Percentiles rank a stretch among this genome's conserved stretches.
Conservation (phyloP, 2,888 invertebrate species). For the Nemurella pictetii region DNA sequence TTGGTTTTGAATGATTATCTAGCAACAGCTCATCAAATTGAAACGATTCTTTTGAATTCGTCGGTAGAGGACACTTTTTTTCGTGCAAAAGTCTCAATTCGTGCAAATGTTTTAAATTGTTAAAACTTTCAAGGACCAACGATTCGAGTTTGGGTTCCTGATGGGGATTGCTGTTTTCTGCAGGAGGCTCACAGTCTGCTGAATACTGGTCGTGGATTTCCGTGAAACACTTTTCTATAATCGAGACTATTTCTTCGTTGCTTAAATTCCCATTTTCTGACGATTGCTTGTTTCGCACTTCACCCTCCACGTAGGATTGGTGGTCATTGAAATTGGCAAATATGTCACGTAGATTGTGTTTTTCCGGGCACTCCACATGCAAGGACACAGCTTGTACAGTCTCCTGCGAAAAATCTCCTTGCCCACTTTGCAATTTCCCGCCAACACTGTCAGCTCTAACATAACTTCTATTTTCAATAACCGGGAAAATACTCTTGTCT, state of each 20-base stretch:
- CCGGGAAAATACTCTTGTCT: neutral
- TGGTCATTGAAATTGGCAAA: neutral
- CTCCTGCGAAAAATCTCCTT: neutral
- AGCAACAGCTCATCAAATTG: neutral
- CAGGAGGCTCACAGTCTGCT: neutral
- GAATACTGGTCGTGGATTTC: neutral
- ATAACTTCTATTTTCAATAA: neutral
- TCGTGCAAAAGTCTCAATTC: neutral
- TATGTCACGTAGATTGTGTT: neutral
- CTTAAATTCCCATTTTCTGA: neutral
- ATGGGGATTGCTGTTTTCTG: neutral
- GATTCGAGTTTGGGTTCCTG: neutral
- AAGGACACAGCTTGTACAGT: neutral
- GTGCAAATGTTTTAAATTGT: constrained; percentile 21
- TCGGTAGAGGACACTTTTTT: too few species aligned
- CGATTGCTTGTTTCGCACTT: neutral
- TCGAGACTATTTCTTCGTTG: neutral
- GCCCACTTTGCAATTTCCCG: neutral
- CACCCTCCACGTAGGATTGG: neutral
- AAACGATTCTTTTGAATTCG: neutral
- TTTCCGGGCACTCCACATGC: neutral
- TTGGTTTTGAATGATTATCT: neutral
- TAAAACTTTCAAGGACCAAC: constrained; percentile 10
- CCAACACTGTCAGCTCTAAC: neutral
- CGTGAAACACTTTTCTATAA: neutral